These are phyloP conservation scores for Holcopasites calliopsidis DNA, from an alignment of 1,140 invertebrate genomes.

Conservation along the genomic window DNA sequence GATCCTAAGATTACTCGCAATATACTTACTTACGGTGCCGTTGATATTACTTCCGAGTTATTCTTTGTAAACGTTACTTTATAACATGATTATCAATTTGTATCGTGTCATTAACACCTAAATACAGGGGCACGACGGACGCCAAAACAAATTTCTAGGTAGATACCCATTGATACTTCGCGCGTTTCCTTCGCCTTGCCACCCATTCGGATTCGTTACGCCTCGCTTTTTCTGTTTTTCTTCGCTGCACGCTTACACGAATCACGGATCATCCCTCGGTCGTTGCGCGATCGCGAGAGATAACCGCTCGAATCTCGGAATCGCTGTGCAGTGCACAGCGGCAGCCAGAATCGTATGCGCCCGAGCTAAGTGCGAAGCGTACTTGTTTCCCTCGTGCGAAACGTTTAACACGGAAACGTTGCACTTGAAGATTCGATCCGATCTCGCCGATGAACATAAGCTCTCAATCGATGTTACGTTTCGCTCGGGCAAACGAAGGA, in stretches of 20 bases:
- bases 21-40: slow-evolving; percentile 76
- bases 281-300: slow-evolving; percentile 18
- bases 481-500: slow-evolving; percentile 26
- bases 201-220: background rate
- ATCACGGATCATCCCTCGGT: slow-evolving; percentile 13
- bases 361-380: background rate
- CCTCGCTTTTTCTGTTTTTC: slow-evolving; percentile 58
- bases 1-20: slow-evolving; percentile 76
- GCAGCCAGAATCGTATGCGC: slow-evolving; percentile 1
- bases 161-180: slow-evolving; percentile 31
- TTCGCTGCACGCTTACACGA: slow-evolving; percentile 51
- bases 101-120: slow-evolving; percentile 75
- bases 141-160: slow-evolving; percentile 53
- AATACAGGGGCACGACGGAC: slow-evolving; percentile 74
- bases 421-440: background rate
- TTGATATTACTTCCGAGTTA: slow-evolving; percentile 64
- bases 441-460: background rate
- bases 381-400: background rate
- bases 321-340: slow-evolving; percentile 15
- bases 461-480: slow-evolving; percentile 21
- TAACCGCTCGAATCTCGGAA: slow-evolving; percentile 16
- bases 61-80: slow-evolving; percentile 72
- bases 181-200: slow-evolving; percentile 19
- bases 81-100: slow-evolving; percentile 76
- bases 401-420: background rate